Percentiles rank a stretch among this genome's conserved stretches.
These are phyloP conservation scores for Galagoides demidoff DNA, from an alignment of 2,797 vertebrate species.

Conservation along the genomic window DNA sequence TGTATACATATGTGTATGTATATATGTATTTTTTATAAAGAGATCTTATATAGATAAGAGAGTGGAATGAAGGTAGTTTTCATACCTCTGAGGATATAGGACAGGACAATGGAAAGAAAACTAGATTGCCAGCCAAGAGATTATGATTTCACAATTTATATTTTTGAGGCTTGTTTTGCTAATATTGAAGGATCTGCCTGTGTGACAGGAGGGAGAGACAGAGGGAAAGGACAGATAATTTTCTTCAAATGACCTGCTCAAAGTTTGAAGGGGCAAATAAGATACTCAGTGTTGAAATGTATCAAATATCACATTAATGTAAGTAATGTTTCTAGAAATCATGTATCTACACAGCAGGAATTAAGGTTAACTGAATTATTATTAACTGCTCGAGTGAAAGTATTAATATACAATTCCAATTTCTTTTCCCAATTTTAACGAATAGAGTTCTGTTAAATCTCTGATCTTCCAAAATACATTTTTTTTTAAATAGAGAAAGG, in stretches of 20 bases:
- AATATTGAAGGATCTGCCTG: not conserved
- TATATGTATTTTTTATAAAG: not conserved
- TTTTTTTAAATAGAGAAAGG: not conserved
- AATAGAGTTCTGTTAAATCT: not conserved
- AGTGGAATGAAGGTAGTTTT: not conserved
- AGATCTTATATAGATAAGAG: not conserved
- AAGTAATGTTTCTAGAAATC: conserved; percentile 5
- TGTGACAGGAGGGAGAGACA: no score
- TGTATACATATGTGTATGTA: no score
- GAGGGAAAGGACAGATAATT: not conserved
- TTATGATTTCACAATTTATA: not conserved
- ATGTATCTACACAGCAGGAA: not conserved
- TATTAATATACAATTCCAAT: conserved; percentile 9
- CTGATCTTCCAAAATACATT: conserved; percentile 28
- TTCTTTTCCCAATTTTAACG: conserved; percentile 31
- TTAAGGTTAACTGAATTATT: conserved; percentile 33
- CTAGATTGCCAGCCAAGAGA: not conserved
- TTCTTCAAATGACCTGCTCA: not conserved
- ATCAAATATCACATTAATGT: not conserved
- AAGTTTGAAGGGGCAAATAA: not conserved
- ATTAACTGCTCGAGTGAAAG: conserved; percentile 8
- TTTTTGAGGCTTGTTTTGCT: conserved; percentile 9
- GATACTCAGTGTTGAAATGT: not conserved
- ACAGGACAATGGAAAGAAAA: not conserved
- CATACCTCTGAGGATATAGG: not conserved